Evolutionary conservation across 2,797 vertebrate species (phyloP).

Genomic region (Cheirogaleus major): DNA sequence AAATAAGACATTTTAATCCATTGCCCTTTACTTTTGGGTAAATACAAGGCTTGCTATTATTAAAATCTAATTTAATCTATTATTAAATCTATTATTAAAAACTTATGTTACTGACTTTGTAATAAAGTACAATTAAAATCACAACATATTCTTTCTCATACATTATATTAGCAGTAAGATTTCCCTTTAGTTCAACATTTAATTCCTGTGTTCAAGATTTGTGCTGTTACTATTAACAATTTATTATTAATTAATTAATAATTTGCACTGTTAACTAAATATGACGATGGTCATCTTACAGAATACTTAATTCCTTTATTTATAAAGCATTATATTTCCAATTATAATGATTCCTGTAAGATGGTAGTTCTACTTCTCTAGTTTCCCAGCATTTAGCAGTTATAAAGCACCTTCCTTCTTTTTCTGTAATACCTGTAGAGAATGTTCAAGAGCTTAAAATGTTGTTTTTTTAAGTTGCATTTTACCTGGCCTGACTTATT

Average conservation of each 20-base stretch:
- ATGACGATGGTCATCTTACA: background rate
- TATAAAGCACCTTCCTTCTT: background rate
- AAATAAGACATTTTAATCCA: slow-evolving; percentile 64
- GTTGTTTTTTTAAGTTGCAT: background rate
- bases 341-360: background rate
- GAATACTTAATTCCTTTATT: background rate
- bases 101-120: slow-evolving; percentile 36
- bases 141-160: background rate
- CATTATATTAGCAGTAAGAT: background rate
- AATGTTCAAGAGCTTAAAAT: background rate
- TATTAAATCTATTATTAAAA: too few relatives aligned
- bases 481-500: background rate
- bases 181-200: slow-evolving; percentile 17
- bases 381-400: background rate
- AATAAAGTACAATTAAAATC: background rate
- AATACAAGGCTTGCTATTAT: slow-evolving; percentile 5
- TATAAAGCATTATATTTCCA: background rate
- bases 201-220: background rate
- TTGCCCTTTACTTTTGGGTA: background rate
- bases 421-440: background rate
- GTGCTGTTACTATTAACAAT: background rate
- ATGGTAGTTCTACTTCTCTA: background rate
- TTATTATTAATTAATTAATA: too few relatives aligned
- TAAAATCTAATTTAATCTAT: too few relatives aligned
- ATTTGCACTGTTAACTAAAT: too few relatives aligned